phyloP scores from a whole-genome alignment of 2,888 invertebrate genomes.

The Stenodema calcarata region DNA sequence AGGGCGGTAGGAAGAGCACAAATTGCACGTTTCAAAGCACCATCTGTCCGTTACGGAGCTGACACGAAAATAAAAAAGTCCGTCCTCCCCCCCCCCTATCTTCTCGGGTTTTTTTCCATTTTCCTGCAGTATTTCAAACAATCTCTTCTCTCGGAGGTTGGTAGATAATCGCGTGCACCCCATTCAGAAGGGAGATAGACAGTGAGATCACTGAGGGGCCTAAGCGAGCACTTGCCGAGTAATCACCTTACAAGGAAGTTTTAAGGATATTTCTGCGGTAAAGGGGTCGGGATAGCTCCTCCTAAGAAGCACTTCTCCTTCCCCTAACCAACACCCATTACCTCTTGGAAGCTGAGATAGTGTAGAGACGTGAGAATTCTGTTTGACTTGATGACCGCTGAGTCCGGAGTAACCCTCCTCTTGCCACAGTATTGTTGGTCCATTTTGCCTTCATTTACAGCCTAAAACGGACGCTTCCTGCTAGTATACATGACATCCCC shows the following conservation, averaged over 20 bases:
- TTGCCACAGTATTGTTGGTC: not conserved
- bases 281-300: not conserved
- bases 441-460: not conserved
- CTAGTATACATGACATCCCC: not conserved
- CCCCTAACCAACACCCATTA: not conserved
- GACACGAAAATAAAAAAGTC: not conserved
- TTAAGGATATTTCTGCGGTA: not conserved
- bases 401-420: not conserved
- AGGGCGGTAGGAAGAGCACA: not conserved
- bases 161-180: not conserved
- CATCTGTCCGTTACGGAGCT: not conserved
- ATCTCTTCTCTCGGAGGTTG: not conserved
- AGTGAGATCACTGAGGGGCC: not conserved
- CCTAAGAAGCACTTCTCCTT: not conserved
- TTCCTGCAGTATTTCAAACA: not conserved
- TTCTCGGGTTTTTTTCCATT: not conserved
- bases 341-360: conserved; percentile 5
- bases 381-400: conserved; percentile 19
- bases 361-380: conserved; percentile 14
- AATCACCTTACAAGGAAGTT: not conserved
- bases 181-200: not conserved
- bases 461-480: not conserved
- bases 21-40: not conserved
- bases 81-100: not conserved
- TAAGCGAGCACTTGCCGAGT: not conserved